Evolutionary conservation across 2,113 vertebrate species (phyloP).

Genomic region (Lonchura striata): DNA sequence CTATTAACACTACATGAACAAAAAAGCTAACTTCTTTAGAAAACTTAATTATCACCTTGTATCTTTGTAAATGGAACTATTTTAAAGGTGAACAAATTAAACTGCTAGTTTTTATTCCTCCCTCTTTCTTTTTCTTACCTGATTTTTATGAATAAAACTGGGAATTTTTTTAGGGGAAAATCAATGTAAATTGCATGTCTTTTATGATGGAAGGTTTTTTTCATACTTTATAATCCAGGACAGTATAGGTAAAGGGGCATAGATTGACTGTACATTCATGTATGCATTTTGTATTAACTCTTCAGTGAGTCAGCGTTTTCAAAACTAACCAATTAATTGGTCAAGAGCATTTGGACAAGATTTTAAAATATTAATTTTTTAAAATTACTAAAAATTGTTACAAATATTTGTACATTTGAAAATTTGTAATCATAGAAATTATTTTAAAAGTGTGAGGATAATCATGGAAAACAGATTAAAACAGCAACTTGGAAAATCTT

Average conservation of each 20-base stretch:
- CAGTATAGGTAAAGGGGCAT: neutral
- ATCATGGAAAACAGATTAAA: neutral
- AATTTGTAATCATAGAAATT: neutral
- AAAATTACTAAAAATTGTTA: neutral
- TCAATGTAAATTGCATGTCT: neutral
- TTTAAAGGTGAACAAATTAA: neutral
- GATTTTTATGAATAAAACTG: neutral
- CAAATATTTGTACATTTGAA: neutral
- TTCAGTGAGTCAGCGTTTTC: neutral
- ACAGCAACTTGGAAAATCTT: neutral
- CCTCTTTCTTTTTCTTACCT: neutral
- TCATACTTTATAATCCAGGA: neutral
- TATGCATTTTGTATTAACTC: neutral
- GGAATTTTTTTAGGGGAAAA: neutral
- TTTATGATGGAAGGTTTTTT: neutral
- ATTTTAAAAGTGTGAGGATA: neutral
- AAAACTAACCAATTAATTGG: neutral
- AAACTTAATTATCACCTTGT: neutral
- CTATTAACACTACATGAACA: accelerated
- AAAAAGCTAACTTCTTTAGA: neutral
- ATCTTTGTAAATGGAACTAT: neutral
- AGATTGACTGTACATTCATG: neutral
- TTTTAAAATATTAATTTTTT: neutral
- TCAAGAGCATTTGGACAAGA: neutral
- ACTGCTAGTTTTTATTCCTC: neutral